Conservation (phyloP, 1,140 invertebrate species). For the Gryon sp. region DNA sequence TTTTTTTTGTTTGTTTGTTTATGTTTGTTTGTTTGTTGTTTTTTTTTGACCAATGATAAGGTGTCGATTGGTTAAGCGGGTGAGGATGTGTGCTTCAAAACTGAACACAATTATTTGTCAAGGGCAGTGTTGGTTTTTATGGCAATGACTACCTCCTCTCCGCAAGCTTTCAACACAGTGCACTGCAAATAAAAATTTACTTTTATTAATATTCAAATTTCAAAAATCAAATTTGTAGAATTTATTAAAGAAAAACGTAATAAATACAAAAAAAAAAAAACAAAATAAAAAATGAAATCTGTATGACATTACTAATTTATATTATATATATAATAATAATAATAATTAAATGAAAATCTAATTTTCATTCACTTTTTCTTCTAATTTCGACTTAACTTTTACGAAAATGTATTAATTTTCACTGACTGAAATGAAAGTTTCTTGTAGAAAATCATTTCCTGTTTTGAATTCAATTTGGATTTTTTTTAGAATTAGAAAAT, state of each 20-base stretch:
- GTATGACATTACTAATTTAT: too few relatives aligned
- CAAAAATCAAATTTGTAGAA: neutral
- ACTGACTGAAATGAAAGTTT: too few relatives aligned
- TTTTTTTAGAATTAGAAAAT: too few relatives aligned
- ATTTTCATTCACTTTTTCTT: too few relatives aligned
- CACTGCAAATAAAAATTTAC: conserved; percentile 82
- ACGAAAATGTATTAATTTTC: too few relatives aligned
- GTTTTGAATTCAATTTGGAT: too few relatives aligned
- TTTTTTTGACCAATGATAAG: conserved; percentile 74
- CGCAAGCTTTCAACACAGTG: conserved; percentile 94
- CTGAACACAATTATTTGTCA: conserved; percentile 89
- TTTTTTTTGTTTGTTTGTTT: too few relatives aligned
- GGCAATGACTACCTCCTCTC: conserved; percentile 95
- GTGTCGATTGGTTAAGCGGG: conserved; percentile 77
- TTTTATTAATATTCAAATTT: neutral
- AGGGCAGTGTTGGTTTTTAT: conserved; percentile 95
- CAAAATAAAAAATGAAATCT: neutral
- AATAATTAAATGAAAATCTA: too few relatives aligned
- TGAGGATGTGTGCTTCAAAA: conserved; percentile 72
- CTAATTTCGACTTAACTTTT: too few relatives aligned
- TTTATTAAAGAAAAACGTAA: too few relatives aligned
- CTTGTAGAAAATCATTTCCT: too few relatives aligned
- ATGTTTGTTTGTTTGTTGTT: conserved; percentile 29
- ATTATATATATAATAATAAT: too few relatives aligned
- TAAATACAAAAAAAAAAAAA: neutral